Evolutionary conservation across 2,888 invertebrate species (phyloP).

Genomic region (Rhagium mordax): DNA sequence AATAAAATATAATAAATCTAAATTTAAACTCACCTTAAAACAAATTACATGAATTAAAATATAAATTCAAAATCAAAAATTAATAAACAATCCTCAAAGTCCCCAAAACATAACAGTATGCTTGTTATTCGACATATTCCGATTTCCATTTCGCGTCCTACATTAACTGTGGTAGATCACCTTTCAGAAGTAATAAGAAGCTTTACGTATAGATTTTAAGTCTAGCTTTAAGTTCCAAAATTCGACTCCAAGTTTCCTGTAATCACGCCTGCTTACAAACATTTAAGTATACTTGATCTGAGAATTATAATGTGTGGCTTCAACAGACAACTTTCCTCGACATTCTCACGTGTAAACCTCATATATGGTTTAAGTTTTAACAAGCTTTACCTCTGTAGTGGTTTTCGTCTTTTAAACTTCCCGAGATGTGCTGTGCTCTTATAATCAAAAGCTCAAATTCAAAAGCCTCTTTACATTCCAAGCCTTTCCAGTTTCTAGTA

Average conservation of each 20-base stretch:
- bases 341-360: conserved; percentile 5
- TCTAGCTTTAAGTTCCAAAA: conserved; percentile 17
- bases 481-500: neutral
- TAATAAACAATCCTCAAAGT: too few relatives aligned
- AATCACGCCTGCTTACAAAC: conserved; percentile 29
- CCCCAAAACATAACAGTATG: too few relatives aligned
- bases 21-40: too few relatives aligned
- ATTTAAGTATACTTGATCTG: conserved; percentile 29
- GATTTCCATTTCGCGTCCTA: neutral
- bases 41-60: too few relatives aligned
- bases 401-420: neutral
- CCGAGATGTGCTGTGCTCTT: neutral
- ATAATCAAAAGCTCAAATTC: neutral
- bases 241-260: neutral
- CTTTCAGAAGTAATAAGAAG: conserved; percentile 8
- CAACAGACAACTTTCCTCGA: conserved; percentile 8
- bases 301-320: conserved; percentile 26
- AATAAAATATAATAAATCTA: too few relatives aligned
- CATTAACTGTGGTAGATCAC: neutral
- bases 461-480: conserved; percentile 1
- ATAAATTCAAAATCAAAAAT: too few relatives aligned
- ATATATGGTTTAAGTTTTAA: conserved; percentile 13
- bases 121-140: neutral
- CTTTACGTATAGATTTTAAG: conserved; percentile 16
- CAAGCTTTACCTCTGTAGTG: conserved; percentile 1